Evolutionary conservation across 2,888 invertebrate species (phyloP).

Genomic region (Nephrocerus scutellatus): DNA sequence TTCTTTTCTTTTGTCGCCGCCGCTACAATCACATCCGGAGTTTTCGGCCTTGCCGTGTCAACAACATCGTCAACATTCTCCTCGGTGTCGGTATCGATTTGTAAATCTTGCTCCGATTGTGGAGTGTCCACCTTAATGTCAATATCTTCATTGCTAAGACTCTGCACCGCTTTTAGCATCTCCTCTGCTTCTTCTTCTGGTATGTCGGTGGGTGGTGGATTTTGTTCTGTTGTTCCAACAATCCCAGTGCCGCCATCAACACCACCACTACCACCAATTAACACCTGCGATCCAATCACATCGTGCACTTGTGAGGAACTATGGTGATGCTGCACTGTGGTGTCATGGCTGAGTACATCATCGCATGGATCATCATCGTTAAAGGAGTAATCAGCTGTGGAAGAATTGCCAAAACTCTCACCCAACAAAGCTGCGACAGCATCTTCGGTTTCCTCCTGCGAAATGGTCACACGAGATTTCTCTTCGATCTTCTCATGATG

Average conservation of each 20-base stretch:
- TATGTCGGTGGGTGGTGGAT: conserved; percentile 40
- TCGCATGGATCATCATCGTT: conserved; percentile 35
- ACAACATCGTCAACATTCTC: conserved; percentile 58
- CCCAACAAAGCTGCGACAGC: conserved; percentile 83
- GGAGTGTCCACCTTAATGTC: conserved; percentile 78
- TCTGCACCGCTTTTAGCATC: conserved; percentile 77
- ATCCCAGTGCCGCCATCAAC: conserved; percentile 25
- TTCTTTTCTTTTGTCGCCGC: conserved; percentile 48
- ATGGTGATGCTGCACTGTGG: no score
- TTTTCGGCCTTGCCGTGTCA: conserved; percentile 48
- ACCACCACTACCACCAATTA: no score
- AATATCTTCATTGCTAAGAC: conserved; percentile 63
- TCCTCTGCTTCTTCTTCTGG: conserved; percentile 73
- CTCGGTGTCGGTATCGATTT: conserved; percentile 81
- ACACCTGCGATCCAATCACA: no score
- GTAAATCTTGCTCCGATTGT: conserved; percentile 73
- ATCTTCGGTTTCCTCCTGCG: conserved; percentile 88
- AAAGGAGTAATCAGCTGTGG: conserved; percentile 50
- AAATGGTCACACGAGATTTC: conserved; percentile 69
- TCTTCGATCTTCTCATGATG: conserved; percentile 57
- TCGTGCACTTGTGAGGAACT: no score
- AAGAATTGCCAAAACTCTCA: conserved; percentile 70
- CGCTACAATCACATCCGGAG: conserved; percentile 51
- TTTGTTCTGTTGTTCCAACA: conserved; percentile 15
- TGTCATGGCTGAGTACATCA: no score